Base-by-base conservation (phyloP, 2,113 vertebrate species). In the Channa argus region DNA sequence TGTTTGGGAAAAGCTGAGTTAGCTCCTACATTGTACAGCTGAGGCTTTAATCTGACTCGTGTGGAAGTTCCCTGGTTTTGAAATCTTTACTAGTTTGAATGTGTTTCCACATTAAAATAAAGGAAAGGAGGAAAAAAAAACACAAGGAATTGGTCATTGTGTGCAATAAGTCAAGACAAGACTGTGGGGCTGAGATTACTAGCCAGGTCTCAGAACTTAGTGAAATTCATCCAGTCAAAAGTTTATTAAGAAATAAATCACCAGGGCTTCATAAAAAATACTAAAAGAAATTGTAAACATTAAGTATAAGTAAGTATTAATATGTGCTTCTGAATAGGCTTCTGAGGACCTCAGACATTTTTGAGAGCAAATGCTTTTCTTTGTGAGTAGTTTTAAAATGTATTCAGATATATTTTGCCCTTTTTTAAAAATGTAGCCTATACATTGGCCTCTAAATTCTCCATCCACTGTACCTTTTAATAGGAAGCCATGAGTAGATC, bases 1-100 rank as follows among this genome's bases (percentile, higher is more conserved):
- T 86, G 60, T 67, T 24, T 1, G 51, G 36, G 45, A 83, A 38
- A 47, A 15, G 80, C 83, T 49, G 64, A 83, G 70, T 88, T 85
- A 89, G 86, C 58, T 58, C 37, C 81, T 77, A 5, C 84, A 69
- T 52, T 83, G 43, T 43, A 68, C 68, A 80, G 76, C 78, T 90
- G 66, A 88, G 56, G 69, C 63, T 83, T 84, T 65, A 68, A 51
- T 59, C 83, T 88, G 85, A 86, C 82, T 92, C 87, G 43, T 50
- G 67, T 80, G 86, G 86, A 90, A 90, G 79, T 86, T 77, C 89
- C 89, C 86, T 33, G 59, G 54, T 88, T 84, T 51, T 70, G 56
- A 71, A 80, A 63, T 61, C 46, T 54, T 79, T 76, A 86, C 86
- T 86, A 86, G 62, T 71, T 84, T 74, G 61, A 55, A 38, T 82